These are phyloP conservation scores for Malthinus flaveolus DNA, from an alignment of 2,888 invertebrate species.

Conservation along the genomic window DNA sequence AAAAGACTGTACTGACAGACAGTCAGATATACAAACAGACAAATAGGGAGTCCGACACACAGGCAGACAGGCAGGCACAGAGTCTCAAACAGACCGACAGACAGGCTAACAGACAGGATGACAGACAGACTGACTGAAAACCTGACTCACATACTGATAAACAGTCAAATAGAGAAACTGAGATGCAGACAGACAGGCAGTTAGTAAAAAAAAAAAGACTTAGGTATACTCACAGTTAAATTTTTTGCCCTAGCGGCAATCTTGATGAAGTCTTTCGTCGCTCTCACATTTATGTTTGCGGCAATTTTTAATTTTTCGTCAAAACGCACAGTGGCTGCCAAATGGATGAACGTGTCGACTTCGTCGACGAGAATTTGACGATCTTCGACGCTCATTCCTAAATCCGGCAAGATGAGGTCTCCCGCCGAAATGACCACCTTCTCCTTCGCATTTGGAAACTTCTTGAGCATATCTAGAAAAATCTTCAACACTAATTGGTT, in stretches of 20 bases:
- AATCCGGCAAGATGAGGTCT: constrained; percentile 58
- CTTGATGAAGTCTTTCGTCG: constrained; percentile 65
- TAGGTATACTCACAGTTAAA: constrained; percentile 59
- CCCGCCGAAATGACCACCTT: constrained; percentile 63
- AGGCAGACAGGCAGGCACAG: too few relatives aligned
- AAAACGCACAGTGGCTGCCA: constrained; percentile 76
- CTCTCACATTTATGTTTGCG: constrained; percentile 69
- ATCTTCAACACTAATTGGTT: constrained; percentile 46
- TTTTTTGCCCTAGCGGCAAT: constrained; percentile 68
- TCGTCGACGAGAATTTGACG: constrained; percentile 57
- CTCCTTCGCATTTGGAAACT: constrained; percentile 57
- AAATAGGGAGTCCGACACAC: too few relatives aligned
- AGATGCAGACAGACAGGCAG: too few relatives aligned
- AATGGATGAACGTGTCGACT: constrained; percentile 71
- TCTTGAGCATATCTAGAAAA: constrained; percentile 55
- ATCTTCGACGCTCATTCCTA: constrained; percentile 59
- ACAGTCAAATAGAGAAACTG: too few relatives aligned
- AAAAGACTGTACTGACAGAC: too few relatives aligned
- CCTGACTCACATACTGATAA: too few relatives aligned
- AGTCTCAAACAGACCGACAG: too few relatives aligned
- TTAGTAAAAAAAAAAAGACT: too few relatives aligned
- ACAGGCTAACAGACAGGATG: too few relatives aligned
- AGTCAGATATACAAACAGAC: too few relatives aligned
- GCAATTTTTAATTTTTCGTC: constrained; percentile 72
- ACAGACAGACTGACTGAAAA: too few relatives aligned